phyloP scores from a whole-genome alignment of 2,113 vertebrate species.

The Sprattus sprattus region DNA sequence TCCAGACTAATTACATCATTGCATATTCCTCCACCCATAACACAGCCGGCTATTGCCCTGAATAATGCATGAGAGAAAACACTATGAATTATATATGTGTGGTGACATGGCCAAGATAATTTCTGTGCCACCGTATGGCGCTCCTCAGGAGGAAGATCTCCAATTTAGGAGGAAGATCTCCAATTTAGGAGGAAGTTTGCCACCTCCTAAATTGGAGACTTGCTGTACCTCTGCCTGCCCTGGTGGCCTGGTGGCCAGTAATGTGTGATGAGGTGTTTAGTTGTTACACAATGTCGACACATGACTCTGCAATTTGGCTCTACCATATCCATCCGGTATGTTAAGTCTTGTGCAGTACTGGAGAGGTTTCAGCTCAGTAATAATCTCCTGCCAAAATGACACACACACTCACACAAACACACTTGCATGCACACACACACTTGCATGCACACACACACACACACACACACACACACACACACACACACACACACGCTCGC shows the following conservation, averaged over 20 bases:
- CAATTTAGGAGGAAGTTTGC: neutral
- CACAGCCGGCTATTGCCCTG: conserved; percentile 30
- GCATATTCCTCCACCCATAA: conserved; percentile 35
- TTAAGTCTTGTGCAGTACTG: neutral
- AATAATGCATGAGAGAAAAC: conserved; percentile 50
- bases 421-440: neutral
- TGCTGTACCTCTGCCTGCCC: neutral
- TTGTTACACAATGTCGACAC: neutral
- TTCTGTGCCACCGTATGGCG: neutral
- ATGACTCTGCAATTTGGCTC: neutral
- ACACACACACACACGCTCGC: neutral
- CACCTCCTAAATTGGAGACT: neutral
- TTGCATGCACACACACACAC: neutral
- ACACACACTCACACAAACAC: neutral
- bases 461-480: neutral
- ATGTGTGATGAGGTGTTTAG: neutral
- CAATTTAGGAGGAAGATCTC: neutral
- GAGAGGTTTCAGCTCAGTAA: neutral
- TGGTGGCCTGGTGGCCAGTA: neutral
- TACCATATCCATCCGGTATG: neutral
- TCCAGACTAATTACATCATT: conserved; percentile 37
- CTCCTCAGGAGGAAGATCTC: neutral
- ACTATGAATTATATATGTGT: conserved; percentile 49
- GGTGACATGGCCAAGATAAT: neutral
- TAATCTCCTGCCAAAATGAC: neutral